Percentiles rank a stretch among this genome's conserved stretches.
Evolutionary conservation across 2,113 vertebrate species (phyloP).

Genomic region (Myrmophylax atrothorax): DNA sequence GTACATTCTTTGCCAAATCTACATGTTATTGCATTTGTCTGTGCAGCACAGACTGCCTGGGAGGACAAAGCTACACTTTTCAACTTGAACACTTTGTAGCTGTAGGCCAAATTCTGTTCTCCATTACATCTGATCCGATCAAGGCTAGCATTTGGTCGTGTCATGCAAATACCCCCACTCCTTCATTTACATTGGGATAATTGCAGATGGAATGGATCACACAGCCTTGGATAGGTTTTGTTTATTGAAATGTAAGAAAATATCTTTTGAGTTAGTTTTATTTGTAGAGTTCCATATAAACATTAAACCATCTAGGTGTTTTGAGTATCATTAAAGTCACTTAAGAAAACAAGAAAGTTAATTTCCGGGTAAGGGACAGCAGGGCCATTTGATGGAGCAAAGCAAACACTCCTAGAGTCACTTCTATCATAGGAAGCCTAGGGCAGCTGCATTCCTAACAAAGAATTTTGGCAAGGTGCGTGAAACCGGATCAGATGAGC

Average conservation of each 20-base stretch:
- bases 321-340: background rate
- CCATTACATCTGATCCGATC: constrained; percentile 22
- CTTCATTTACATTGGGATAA: background rate
- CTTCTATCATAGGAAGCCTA: background rate
- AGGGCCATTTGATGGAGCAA: background rate
- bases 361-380: background rate
- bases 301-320: background rate
- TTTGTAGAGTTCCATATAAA: background rate
- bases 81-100: background rate
- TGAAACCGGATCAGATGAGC: background rate
- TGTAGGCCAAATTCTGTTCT: constrained; percentile 38
- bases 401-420: background rate
- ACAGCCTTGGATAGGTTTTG: background rate
- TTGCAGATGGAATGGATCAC: background rate
- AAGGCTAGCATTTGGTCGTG: background rate
- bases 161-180: background rate
- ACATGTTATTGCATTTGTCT: background rate
- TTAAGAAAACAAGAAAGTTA: background rate
- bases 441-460: background rate
- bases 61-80: background rate
- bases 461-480: background rate
- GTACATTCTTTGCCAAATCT: constrained; percentile 25
- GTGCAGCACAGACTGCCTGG: background rate
- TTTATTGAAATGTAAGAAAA: background rate
- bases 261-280: background rate